Evolutionary conservation across 1,140 invertebrate genomes (phyloP), one percentile per base, ranked within the genome.

Genomic region (Cyrtorhinus lividipennis): DNA sequence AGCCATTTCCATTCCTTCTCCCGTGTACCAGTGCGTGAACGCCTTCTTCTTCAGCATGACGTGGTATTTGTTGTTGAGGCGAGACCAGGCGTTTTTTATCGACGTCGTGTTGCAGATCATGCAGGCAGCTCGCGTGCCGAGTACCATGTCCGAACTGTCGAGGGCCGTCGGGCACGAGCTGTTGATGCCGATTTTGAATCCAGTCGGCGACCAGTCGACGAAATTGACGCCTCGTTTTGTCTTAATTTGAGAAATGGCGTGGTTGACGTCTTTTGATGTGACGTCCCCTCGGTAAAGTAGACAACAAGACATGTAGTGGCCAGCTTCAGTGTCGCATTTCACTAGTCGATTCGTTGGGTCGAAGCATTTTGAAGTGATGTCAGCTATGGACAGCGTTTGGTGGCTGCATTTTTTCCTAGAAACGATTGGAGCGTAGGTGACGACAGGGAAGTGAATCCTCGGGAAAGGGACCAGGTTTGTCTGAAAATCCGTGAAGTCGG

Each of bases 31-130:
- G 72, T 90, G 88, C 22, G 90, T 85, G 70, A 90, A 91, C 45
- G 88, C 88, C 66, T 86, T 77, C 78, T 90, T 90, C 71, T 84
- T 83, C 75, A 87, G 88, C 87, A 81, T 89, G 60, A 89, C 73
- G 71, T 90, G 86, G 71, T 90, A 91, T 73, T 92, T 91, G 69
- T 87, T 83, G 71, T 89, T 84, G 57, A 89, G 73, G 65, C 84
- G 79, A 38, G 81, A 81, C 86, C 86, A 90, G 15, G 86, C 86
- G 69, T 87, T 84, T 58, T 83, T 83, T 66, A 88, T 87, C 64
- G 87, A 86, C 18, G 87, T 88, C 62, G 85, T 89, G 78, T 90
- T 90, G 69, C 83, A 85, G 76, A 90, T 80, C 84, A 88, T 88
- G 78, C 79, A 90, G 64, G 76, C 85, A 69, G 80, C 87, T 24